Percentiles rank a stretch among this genome's conserved stretches.
phyloP scores from a whole-genome alignment of 2,797 vertebrate species.

The Danio choprae region DNA sequence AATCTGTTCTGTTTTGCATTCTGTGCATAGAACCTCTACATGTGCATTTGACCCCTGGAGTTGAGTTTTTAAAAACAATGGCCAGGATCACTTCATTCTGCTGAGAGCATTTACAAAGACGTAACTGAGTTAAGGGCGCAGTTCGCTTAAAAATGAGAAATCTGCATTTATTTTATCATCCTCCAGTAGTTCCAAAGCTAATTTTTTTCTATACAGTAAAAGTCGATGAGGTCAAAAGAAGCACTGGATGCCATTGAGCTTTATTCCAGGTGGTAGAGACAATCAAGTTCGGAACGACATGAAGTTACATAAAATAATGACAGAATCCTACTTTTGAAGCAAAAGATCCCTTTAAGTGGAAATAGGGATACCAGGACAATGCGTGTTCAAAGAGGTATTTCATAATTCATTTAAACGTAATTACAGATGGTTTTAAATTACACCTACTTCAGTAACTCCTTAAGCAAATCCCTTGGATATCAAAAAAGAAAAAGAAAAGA shows the following conservation, averaged over 20 bases:
- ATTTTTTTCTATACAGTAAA: neutral
- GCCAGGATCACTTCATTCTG: constrained; percentile 5
- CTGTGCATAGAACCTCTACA: constrained; percentile 44
- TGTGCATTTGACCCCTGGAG: constrained; percentile 42
- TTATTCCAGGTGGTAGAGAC: neutral
- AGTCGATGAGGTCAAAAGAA: neutral
- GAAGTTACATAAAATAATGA: neutral
- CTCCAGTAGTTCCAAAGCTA: neutral
- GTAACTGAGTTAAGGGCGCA: neutral
- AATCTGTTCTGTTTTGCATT: constrained; percentile 24
- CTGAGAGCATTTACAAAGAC: constrained; percentile 17
- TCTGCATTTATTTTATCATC: neutral
- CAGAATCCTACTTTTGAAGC: neutral
- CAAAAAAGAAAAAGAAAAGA: too few relatives aligned
- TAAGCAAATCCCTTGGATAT: constrained; percentile 47
- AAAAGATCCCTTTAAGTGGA: constrained; percentile 9
- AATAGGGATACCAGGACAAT: constrained; percentile 22
- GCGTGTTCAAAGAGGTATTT: constrained; percentile 45
- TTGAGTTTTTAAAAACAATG: constrained; percentile 10
- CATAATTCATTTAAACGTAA: constrained; percentile 15
- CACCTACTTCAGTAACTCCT: constrained; percentile 24
- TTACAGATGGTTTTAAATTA: constrained; percentile 31
- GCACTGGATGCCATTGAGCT: neutral
- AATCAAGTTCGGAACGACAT: constrained; percentile 1
- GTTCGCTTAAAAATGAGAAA: neutral